Percentiles rank a stretch among this genome's conserved stretches.
These are phyloP conservation scores for Ophonus ardosiacus DNA, from an alignment of 2,888 invertebrate genomes.

Conservation along the genomic window DNA sequence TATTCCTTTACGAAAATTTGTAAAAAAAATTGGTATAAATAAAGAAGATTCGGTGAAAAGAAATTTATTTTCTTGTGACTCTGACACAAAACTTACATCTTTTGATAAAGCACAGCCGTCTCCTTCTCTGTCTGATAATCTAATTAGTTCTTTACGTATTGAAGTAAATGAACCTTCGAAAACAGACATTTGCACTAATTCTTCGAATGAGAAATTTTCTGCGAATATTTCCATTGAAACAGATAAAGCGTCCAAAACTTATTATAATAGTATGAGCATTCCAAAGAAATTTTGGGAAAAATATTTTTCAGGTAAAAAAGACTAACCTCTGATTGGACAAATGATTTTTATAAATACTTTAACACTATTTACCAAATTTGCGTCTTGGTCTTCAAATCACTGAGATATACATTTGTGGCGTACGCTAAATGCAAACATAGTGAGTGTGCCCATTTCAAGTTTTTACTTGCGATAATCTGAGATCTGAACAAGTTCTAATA, in stretches of 20 bases:
- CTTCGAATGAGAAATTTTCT: neutral
- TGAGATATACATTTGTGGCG: neutral
- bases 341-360: slow-evolving; percentile 14
- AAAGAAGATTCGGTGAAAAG: neutral
- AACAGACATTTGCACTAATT: neutral
- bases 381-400: neutral
- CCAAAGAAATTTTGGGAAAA: slow-evolving; percentile 8
- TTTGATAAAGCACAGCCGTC: neutral
- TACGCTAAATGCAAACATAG: slow-evolving; percentile 11
- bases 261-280: neutral
- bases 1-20: neutral
- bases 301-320: slow-evolving; percentile 16
- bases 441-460: neutral
- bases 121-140: neutral
- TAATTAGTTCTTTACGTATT: neutral
- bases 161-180: neutral
- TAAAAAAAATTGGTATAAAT: neutral
- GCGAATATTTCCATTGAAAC: neutral
- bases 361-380: neutral
- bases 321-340: neutral
- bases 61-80: neutral
- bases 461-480: neutral
- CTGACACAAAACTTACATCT: neutral
- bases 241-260: neutral
- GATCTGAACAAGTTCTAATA: neutral